Evolutionary conservation across 1,140 invertebrate species (phyloP), one percentile per base, ranked within the genome.

Genomic region (Diploscapter pachys): DNA sequence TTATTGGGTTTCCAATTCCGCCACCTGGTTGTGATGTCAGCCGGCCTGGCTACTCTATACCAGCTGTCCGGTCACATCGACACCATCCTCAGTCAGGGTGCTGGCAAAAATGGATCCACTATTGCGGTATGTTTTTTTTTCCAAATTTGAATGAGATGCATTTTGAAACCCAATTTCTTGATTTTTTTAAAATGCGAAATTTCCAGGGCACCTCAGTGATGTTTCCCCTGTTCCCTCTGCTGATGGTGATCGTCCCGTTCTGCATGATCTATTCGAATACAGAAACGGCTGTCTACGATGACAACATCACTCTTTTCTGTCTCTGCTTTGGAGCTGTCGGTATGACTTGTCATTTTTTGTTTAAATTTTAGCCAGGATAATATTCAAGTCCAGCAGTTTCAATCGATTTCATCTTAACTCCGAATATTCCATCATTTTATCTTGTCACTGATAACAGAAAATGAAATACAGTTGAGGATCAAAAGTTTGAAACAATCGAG

Each of bases 101-200:
- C 93, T 82, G 95, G 95, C 83, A 96, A 95, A 89, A 98, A 98
- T 89, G 94, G 95, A 87, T 95, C 93, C 76, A 94, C 93, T 72
- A 92, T 95, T 77, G 94, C 93, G 87, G 93, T 85, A 56, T 67
- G 56, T 77, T 31, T 31, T n/a, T n/a, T n/a, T 31, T 31, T 31
- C 31, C 31, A 31, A 31, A 31, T 31, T 31, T 31, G 31, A 31
- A 31, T 31, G 31, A 31, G 31, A 31, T 31, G 31, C 1, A 31
- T 31, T 31, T 31, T 31, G 31, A 31, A 31, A 31, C 31, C 31
- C 31, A 31, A 31, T 31, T 31, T 31, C 31, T 31, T 31, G 31
- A 31, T 31, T 31, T 31, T 31, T 31, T 31, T 31, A 0, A 31
- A 78, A 73, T 57, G 31, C 59, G 59, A 77, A 49, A 55, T 51